Conservation (phyloP, 1,140 invertebrate genomes). For the Coelopa frigida region DNA sequence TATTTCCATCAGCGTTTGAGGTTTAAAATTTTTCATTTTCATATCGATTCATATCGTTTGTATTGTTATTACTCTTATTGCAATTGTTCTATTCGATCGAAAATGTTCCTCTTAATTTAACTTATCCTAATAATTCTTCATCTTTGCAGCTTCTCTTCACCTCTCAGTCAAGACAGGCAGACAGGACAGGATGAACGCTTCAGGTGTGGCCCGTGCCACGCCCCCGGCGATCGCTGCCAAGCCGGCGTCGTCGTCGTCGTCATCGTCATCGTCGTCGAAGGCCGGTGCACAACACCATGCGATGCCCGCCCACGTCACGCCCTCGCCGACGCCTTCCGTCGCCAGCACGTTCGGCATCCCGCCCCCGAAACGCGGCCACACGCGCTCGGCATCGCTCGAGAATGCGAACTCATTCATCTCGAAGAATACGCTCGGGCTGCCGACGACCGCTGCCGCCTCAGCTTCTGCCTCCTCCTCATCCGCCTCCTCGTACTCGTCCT, state of each 20-base stretch:
- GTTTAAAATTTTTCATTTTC: too few species aligned
- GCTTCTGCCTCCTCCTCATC: too few species aligned
- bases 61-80: too few species aligned
- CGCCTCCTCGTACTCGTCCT: conserved; percentile 2
- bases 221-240: not conserved
- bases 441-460: conserved; percentile 9
- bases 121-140: too few species aligned
- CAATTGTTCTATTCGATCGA: too few species aligned
- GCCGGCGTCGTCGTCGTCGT: not conserved
- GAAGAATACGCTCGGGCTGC: conserved; percentile 17
- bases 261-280: not conserved
- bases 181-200: not conserved
- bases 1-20: too few species aligned
- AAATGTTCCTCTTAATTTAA: too few species aligned
- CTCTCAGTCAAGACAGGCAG: too few species aligned
- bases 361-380: conserved; percentile 33
- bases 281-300: not conserved
- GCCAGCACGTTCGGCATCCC: conserved; percentile 1
- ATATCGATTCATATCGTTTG: too few species aligned
- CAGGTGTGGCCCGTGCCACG: not conserved
- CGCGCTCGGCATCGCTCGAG: conserved; percentile 38
- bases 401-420: conserved; percentile 21
- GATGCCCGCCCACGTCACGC: not conserved
- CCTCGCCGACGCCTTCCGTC: conserved; percentile 5
- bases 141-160: too few species aligned